Base-by-base conservation (phyloP, 1,140 invertebrate genomes). In the Brachionus manjavacas region DNA sequence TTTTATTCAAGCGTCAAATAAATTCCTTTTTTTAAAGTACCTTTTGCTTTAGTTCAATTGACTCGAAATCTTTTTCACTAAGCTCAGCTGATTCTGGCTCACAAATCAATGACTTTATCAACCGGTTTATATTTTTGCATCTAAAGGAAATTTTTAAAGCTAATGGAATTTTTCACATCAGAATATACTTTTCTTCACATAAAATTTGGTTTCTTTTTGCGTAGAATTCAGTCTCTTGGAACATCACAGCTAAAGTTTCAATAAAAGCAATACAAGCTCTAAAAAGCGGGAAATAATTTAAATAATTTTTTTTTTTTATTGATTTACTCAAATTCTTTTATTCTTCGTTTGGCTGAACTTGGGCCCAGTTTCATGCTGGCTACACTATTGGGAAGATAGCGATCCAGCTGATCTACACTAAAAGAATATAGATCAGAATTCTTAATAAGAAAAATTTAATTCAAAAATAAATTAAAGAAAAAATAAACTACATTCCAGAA, bases 401-500 rank as follows among this genome's bases (percentile, higher is more conserved):
- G 16, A 16, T 64, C 64, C 3, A 81, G 20, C 31, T 81, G 79
- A 25, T 64, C 39, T 0, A 35, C 31, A 23, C 23, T 64, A 6
- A 64, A 46, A 9, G 2, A 14, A 23, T 60, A 81, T 3, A 81
- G 60, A 64, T 81, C 79, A 6, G 52, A 64, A 41, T 14, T 60
- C 79, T 81, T 11, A n/a, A 23, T 1, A 52, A 14, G 16, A 35
- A 79, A 55, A 52, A 11, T 12, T 23, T 20, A 78, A 78, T 4
- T 20, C 3, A 52, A 31, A 31, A 55, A 31, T 60, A 80, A 60
- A 35, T 39, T 4, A 31, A 11, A 46, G 46, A 43, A 14, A 4
- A 78, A 78, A 78, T 14, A 52, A 49, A 31, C 23, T 60, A 81
- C 79, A 64, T 64, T 81, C 79, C 79, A 81, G 25, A 81, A 81